These are phyloP conservation scores for Amaurobius ferox DNA, from an alignment of 2,888 invertebrate genomes.

Conservation along the genomic window DNA sequence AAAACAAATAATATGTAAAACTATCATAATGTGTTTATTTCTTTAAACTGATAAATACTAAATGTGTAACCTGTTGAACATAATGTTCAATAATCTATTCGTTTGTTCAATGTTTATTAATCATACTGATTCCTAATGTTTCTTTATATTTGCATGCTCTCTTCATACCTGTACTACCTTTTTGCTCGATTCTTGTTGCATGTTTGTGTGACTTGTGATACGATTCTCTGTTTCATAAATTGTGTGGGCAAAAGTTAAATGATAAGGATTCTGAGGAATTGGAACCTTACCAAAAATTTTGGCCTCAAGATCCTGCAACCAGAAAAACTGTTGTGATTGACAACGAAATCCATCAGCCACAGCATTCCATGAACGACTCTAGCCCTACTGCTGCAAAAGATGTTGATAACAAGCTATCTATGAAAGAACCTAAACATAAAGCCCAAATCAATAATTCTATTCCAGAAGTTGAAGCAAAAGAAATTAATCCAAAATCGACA, in stretches of 20 bases:
- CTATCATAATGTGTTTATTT: no score
- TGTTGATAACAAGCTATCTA: background rate
- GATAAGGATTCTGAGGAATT: constrained; percentile 10
- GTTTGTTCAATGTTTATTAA: background rate
- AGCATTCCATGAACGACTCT: background rate
- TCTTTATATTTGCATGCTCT: constrained; percentile 64
- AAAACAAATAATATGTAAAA: no score
- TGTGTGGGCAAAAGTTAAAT: background rate
- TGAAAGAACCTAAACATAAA: background rate
- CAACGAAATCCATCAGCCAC: background rate
- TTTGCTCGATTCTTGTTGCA: constrained; percentile 68
- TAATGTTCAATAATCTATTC: no score
- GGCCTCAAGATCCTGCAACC: constrained; percentile 37
- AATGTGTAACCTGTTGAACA: no score
- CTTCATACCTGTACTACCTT: constrained; percentile 42
- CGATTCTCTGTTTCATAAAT: background rate
- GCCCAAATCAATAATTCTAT: background rate
- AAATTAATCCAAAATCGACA: background rate
- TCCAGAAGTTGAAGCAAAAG: background rate
- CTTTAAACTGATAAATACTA: no score
- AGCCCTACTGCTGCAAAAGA: background rate
- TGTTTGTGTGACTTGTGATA: constrained; percentile 52
- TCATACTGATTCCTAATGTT: constrained; percentile 24
- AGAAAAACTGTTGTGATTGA: background rate
- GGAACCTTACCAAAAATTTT: constrained; percentile 57